phyloP scores from a whole-genome alignment of 2,888 invertebrate genomes.

The Nomada ruficornis region DNA sequence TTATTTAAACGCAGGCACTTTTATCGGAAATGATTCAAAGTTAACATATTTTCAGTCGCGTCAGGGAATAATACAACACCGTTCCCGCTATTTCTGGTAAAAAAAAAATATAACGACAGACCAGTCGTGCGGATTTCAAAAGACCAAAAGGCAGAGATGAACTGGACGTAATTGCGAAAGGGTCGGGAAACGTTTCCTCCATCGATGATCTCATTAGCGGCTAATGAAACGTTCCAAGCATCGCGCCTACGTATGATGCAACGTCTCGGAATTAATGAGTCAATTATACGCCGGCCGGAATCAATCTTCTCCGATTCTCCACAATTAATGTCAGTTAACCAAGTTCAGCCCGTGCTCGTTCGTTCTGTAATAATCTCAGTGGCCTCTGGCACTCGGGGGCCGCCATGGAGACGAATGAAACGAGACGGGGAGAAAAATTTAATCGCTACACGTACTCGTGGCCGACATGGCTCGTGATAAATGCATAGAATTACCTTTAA shows the following conservation, averaged over 20 bases:
- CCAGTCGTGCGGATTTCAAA: not conserved
- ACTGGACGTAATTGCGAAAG: constrained; percentile 20
- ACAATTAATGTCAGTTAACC: constrained; percentile 68
- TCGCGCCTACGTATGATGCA: constrained; percentile 65
- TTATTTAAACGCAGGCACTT: too few species aligned
- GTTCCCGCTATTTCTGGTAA: not conserved
- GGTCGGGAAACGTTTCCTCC: constrained; percentile 27
- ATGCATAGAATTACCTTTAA: constrained; percentile 34
- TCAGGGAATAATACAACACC: not conserved
- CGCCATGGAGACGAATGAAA: constrained; percentile 11
- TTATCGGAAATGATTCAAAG: too few species aligned
- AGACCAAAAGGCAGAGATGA: not conserved
- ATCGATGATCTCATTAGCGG: constrained; percentile 66
- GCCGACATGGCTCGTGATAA: constrained; percentile 1
- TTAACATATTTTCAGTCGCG: too few species aligned
- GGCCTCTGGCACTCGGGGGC: not conserved
- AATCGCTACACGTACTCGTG: constrained; percentile 20
- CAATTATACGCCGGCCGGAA: constrained; percentile 64
- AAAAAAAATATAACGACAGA: not conserved
- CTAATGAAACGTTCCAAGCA: constrained; percentile 58
- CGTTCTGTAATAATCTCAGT: constrained; percentile 33
- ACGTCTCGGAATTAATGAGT: constrained; percentile 69
- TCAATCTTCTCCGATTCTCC: constrained; percentile 68
- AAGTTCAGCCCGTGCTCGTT: constrained; percentile 36
- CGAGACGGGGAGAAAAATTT: constrained; percentile 14